Percentiles rank a stretch among this genome's conserved stretches.
Conservation (phyloP, 2,888 invertebrate species). For the Hemaris fuciformis region DNA sequence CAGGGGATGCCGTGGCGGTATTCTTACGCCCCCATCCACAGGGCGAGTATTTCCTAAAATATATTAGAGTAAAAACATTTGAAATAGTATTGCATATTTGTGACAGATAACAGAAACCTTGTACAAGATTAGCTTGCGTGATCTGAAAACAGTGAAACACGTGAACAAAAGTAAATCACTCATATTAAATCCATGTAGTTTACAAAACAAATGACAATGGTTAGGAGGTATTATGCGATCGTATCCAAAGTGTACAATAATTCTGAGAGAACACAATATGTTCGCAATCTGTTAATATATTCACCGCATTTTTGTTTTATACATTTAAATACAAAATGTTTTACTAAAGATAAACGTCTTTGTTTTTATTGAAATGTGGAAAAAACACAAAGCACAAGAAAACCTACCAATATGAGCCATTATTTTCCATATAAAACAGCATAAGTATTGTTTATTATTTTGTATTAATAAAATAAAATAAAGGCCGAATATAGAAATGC, state of each 20-base stretch:
- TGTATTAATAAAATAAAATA: too few species aligned
- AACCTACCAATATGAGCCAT: too few species aligned
- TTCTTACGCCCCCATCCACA: too few species aligned
- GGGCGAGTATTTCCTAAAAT: too few species aligned
- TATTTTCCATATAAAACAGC: too few species aligned
- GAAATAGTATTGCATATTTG: neutral
- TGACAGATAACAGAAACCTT: neutral
- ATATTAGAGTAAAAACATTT: neutral
- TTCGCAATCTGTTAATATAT: too few species aligned
- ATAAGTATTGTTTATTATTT: too few species aligned
- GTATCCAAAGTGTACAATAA: neutral
- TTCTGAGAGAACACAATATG: neutral
- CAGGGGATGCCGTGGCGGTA: too few species aligned
- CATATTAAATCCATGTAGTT: neutral
- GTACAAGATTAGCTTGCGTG: neutral
- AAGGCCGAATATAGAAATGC: too few species aligned
- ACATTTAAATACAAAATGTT: neutral
- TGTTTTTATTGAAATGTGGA: too few species aligned
- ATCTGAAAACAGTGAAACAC: constrained; percentile 7
- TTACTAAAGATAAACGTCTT: neutral
- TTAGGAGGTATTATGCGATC: neutral
- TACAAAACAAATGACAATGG: neutral
- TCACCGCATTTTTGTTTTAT: too few species aligned
- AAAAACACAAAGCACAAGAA: too few species aligned
- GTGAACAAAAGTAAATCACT: constrained; percentile 4